Conservation (phyloP, 2,888 invertebrate species). For the Dryobotodes eremita region DNA sequence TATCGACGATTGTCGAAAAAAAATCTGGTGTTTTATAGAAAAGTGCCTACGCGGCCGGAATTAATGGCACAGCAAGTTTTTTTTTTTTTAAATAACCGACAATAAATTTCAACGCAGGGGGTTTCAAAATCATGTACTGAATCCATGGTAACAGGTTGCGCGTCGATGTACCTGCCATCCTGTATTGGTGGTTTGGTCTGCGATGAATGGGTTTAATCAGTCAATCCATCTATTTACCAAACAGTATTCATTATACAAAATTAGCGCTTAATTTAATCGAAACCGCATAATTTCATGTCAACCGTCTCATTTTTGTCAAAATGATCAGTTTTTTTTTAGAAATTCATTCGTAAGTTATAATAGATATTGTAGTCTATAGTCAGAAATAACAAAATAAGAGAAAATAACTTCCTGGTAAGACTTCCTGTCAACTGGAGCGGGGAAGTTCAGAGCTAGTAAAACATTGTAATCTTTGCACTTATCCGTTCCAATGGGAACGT, state of each 20-base stretch:
- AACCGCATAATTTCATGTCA: not conserved
- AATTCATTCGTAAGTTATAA: not conserved
- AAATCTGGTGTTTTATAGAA: no score
- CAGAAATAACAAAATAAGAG: not conserved
- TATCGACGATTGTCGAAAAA: no score
- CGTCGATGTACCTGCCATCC: no score
- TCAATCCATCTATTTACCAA: not conserved
- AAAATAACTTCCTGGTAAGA: not conserved
- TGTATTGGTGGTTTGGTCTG: slow-evolving; percentile 5
- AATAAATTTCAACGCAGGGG: no score
- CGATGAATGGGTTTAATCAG: slow-evolving; percentile 19
- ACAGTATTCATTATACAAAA: not conserved
- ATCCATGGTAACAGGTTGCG: no score
- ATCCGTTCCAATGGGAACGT: not conserved
- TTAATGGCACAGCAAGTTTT: no score
- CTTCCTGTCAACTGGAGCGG: not conserved
- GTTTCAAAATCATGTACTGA: no score
- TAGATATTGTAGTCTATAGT: not conserved
- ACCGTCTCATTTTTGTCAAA: not conserved
- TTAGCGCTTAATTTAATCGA: not conserved
- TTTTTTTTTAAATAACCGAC: no score
- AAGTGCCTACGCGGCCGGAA: no score
- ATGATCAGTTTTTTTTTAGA: not conserved
- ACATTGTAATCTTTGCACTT: not conserved
- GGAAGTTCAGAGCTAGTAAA: slow-evolving; percentile 1